Evolutionary conservation across 2,888 invertebrate species (phyloP), one percentile per base, ranked within the genome.

Genomic region (Ochropleura leucogaster): DNA sequence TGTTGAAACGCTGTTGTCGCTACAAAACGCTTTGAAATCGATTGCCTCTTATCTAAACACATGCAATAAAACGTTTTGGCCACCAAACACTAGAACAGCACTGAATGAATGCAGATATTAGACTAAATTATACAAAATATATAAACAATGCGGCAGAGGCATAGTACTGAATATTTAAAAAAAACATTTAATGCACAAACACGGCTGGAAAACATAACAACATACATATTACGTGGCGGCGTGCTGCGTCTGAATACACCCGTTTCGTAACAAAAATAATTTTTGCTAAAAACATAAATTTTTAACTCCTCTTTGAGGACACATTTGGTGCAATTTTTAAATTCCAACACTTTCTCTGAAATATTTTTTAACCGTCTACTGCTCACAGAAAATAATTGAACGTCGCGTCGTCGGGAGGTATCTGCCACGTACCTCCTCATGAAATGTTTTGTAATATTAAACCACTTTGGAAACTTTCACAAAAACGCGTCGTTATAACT

Each of bases 141-240:
- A 65, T 65, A 68, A 67, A 57, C 44, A 72, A n/a, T 75, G 59
- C 16, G n/a, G 59, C n/a, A 51, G 57, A 67, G 49, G 74, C 72
- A 18, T 49, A 65, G 62, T 49, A 63, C 60, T 66, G 81, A 72
- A 84, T 77, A 77, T 80, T 80, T 79, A 69, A 75, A 74, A n/a
- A 80, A 67, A 9, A 72, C 83, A 74, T 79, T 85, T 85, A 81
- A 85, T 85, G 83, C 83, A 75, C 42, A 75, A 71, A 73, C 83
- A 85, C 85, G 85, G 64, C 81, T 72, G 63, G 59, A 74, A 60
- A 30, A 64, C 73, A 73, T 79, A 49, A 75, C 69, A 68, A 60
- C 72, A 62, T 64, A 66, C 57, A 20, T 68, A 49, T 63, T 42
- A 71, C 42, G 49, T 44, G 30, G 20, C 12, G 20, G 42, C 42